phyloP scores from a whole-genome alignment of 2,797 vertebrate genomes.

The Sebastes steindachneri region DNA sequence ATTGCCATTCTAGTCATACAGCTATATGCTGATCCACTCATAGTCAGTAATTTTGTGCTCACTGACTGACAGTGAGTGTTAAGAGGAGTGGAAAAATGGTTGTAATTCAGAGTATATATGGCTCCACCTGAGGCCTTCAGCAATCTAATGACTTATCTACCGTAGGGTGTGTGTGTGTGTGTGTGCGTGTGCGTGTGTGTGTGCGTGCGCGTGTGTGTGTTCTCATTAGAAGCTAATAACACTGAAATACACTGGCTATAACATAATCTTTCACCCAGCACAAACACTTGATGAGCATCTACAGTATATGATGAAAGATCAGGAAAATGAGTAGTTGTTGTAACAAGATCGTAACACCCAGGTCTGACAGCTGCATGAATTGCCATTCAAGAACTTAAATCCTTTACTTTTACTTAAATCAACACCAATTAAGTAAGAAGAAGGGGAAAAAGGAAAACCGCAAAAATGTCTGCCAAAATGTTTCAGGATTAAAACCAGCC shows the following conservation, averaged over 20 bases:
- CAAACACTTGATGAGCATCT: not conserved
- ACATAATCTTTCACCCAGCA: not conserved
- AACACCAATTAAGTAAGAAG: too few species aligned
- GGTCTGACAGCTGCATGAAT: too few species aligned
- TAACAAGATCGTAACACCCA: too few species aligned
- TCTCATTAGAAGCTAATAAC: not conserved
- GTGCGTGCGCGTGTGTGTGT: not conserved
- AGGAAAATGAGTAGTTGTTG: not conserved
- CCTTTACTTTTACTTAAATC: too few species aligned
- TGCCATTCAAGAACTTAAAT: too few species aligned
- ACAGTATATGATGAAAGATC: not conserved
- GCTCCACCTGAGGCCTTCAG: conserved; percentile 19
- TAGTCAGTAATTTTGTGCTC: not conserved
- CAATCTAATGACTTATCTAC: conserved; percentile 20
- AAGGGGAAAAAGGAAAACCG: not conserved
- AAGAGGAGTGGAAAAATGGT: not conserved
- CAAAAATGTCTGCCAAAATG: not conserved
- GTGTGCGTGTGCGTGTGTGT: too few species aligned
- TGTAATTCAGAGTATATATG: not conserved
- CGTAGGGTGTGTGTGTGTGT: not conserved
- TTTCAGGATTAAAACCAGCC: not conserved
- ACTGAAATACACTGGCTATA: not conserved
- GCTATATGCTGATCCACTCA: not conserved
- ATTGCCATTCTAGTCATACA: not conserved
- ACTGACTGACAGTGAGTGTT: too few species aligned